A percentile compares a stretch with the other conserved stretches of the same genome.
These are phyloP conservation scores for Drosophila bocqueti DNA, from an alignment of 1,140 invertebrate genomes.

Conservation along the genomic window DNA sequence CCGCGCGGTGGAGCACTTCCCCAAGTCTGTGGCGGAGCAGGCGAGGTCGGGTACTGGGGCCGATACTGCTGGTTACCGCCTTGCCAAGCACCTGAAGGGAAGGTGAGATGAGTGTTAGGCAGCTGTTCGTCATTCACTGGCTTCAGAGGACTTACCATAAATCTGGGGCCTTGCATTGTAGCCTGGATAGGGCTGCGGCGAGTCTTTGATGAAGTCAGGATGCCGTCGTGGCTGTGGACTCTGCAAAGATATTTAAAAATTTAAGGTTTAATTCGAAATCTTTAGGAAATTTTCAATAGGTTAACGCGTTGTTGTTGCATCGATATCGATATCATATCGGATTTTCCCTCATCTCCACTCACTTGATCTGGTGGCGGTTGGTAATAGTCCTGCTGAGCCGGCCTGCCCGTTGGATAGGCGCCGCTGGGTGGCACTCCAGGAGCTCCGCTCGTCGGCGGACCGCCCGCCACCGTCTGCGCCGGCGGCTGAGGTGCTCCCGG, in stretches of 20 bases:
- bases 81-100: constrained; percentile 86
- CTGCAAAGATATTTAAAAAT: constrained; percentile 35
- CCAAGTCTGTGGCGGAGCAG: constrained; percentile 85
- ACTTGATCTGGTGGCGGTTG: constrained; percentile 87
- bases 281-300: not conserved
- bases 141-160: constrained; percentile 84
- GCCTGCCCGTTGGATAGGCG: constrained; percentile 86
- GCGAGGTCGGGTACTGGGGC: constrained; percentile 86
- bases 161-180: constrained; percentile 87
- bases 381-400: constrained; percentile 89
- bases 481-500: constrained; percentile 74
- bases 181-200: constrained; percentile 88
- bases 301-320: too few species aligned
- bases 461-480: constrained; percentile 64
- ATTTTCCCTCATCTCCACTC: constrained; percentile 3
- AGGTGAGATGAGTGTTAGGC: not conserved
- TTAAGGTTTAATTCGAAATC: not conserved
- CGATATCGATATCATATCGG: not conserved
- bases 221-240: constrained; percentile 90
- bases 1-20: constrained; percentile 80
- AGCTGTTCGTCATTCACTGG: too few species aligned
- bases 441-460: constrained; percentile 70
- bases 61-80: constrained; percentile 86
- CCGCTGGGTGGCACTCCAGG: constrained; percentile 85
- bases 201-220: constrained; percentile 94